These are phyloP conservation scores for Ichneumoninae sp. DNA, from an alignment of 2,888 invertebrate genomes.

Conservation along the genomic window DNA sequence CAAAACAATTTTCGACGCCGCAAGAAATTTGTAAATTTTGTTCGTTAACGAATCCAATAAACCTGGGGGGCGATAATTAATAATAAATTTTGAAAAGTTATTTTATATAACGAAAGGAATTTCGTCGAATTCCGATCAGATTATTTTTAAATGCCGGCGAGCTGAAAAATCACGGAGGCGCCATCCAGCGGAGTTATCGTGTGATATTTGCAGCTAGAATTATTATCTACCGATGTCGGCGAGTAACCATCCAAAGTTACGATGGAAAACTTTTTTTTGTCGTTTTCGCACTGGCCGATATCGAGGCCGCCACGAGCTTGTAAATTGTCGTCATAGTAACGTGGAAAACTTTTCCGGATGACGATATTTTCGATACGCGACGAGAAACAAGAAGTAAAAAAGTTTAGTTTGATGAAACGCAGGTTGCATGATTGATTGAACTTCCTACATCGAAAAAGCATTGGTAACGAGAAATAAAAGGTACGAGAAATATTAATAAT, in stretches of 20 bases:
- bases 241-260: too few relatives aligned
- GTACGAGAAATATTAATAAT: not conserved
- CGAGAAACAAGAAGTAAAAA: not conserved
- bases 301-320: not conserved
- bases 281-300: not conserved
- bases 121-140: constrained; percentile 5
- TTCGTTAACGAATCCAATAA: not conserved
- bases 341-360: not conserved
- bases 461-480: not conserved
- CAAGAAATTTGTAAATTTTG: not conserved
- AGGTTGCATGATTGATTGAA: not conserved
- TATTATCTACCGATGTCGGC: not conserved
- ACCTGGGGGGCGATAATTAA: not conserved
- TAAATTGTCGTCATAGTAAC: not conserved
- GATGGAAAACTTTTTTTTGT: not conserved
- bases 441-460: not conserved
- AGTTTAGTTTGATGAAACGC: not conserved
- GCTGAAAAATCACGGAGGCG: not conserved
- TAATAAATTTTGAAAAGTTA: not conserved
- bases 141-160: constrained; percentile 3
- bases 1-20: not conserved
- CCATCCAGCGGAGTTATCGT: not conserved
- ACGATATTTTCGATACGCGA: not conserved
- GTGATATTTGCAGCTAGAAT: not conserved
- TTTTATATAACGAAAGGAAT: not conserved